Evolutionary conservation across 2,797 vertebrate genomes (phyloP).

Genomic region (Clarias laeviceps): DNA sequence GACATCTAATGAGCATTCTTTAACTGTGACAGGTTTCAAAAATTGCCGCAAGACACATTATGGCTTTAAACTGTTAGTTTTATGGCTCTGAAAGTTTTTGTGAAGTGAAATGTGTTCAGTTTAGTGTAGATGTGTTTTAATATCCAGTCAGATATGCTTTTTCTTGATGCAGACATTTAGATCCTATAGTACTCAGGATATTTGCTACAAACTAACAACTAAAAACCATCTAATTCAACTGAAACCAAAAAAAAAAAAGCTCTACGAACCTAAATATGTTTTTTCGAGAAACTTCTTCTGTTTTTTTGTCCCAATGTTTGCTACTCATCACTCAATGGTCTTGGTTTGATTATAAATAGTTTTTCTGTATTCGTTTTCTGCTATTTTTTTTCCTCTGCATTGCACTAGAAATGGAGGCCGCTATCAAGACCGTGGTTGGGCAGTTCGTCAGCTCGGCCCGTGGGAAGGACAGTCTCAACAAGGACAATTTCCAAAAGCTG

Average conservation of each 20-base stretch:
- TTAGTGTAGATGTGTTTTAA: not conserved
- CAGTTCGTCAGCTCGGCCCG: conserved; percentile 63
- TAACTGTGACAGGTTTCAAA: not conserved
- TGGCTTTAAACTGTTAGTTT: not conserved
- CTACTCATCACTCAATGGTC: not conserved
- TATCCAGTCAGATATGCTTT: not conserved
- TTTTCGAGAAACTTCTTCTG: not conserved
- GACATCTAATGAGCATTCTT: not conserved
- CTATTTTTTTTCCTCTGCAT: conserved; percentile 14
- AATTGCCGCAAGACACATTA: not conserved
- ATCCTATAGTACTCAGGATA: not conserved
- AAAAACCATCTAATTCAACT: not conserved
- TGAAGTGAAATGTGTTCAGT: not conserved
- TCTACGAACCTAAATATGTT: not conserved
- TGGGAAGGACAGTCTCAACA: conserved; percentile 65
- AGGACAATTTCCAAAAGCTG: conserved; percentile 67
- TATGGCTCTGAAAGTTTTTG: not conserved
- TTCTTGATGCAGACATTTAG: not conserved
- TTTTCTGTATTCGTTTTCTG: not conserved
- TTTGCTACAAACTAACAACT: not conserved
- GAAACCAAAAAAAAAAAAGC: not conserved
- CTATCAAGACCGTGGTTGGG: conserved; percentile 70
- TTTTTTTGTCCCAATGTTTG: not conserved
- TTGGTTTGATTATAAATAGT: not conserved
- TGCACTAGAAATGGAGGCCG: conserved; percentile 69